Base-by-base conservation (phyloP, 2,888 invertebrate genomes). In the Arctia plantaginis region DNA sequence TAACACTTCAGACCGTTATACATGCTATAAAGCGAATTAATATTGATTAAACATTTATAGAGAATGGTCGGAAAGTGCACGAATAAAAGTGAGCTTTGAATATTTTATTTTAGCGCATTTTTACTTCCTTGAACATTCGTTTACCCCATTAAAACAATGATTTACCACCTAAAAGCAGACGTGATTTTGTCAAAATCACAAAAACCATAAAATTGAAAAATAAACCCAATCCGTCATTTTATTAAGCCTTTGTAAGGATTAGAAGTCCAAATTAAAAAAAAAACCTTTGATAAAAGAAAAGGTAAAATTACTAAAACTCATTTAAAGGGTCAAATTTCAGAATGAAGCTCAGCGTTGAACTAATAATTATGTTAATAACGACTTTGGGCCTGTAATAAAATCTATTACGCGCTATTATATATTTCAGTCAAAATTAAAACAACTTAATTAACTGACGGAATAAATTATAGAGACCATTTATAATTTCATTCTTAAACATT, bases 261-360 rank as follows among this genome's bases (percentile, higher is more conserved):
- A 74, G 47, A 80, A 82, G 76, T 76, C 76, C 51, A 82, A 83
- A 84, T 82, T 82, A 70, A 55, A 55, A 55, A 71, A 67, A 82
- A 83, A 82, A 76, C 35, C 72, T 80, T 68, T 73, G 47, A 73
- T 69, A 69, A 73, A 76, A 75, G 78, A 76, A 71, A 55, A 66
- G 69, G 66, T 79, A 66, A n/a, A 80, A 76, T 83, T 75, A 78
- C 81, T 70, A 72, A 82, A 83, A 82, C 75, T 82, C 79, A 65
- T 77, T 80, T 74, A 77, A 83, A 81, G 78, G 80, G 80, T 84
- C 78, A 77, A 77, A 84, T 83, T 73, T 80, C 80, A 68, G 73
- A 71, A 35, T 59, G 74, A 74, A 74, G 66, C 59, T 74, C 44
- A 41, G 71, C 41, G 27, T 71, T 64, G 18, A 64, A 59, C 74